A percentile compares a stretch with the other conserved stretches of the same genome.
Evolutionary conservation across 2,888 invertebrate species (phyloP).

Genomic region (Drosophila subsilvestris): DNA sequence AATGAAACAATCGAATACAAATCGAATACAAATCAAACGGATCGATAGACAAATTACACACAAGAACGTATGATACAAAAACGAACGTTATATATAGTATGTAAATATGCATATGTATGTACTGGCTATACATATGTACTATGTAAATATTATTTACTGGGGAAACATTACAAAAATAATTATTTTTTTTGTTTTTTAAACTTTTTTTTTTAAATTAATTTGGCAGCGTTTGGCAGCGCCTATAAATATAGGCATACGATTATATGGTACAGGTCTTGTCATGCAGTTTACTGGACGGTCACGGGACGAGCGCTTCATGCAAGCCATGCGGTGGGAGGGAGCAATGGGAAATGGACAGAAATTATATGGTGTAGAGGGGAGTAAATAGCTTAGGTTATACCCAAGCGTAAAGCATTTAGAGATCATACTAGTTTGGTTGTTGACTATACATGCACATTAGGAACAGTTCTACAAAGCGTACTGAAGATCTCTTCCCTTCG

Average conservation of each 20-base stretch:
- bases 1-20: slow-evolving; percentile 75
- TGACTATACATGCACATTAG: background rate
- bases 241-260: background rate
- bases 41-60: slow-evolving; percentile 69
- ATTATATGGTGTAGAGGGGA: background rate
- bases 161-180: slow-evolving; percentile 17
- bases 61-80: slow-evolving; percentile 55
- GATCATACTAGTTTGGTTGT: too few relatives aligned
- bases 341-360: slow-evolving; percentile 22
- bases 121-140: background rate
- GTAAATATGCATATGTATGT: slow-evolving; percentile 11
- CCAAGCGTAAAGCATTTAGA: background rate
- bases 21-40: slow-evolving; percentile 61
- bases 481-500: too few relatives aligned
- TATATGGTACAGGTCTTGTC: slow-evolving; percentile 21
- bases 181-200: background rate
- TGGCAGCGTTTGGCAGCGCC: background rate
- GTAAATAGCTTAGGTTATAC: background rate
- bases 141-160: slow-evolving; percentile 15
- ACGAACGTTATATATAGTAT: slow-evolving; percentile 41
- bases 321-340: slow-evolving; percentile 52
- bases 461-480: background rate
- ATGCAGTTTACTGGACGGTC: slow-evolving; percentile 42
- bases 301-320: slow-evolving; percentile 56
- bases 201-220: background rate